Evolutionary conservation across 2,113 vertebrate species (phyloP).

Genomic region (Oncorhynchus nerka): DNA sequence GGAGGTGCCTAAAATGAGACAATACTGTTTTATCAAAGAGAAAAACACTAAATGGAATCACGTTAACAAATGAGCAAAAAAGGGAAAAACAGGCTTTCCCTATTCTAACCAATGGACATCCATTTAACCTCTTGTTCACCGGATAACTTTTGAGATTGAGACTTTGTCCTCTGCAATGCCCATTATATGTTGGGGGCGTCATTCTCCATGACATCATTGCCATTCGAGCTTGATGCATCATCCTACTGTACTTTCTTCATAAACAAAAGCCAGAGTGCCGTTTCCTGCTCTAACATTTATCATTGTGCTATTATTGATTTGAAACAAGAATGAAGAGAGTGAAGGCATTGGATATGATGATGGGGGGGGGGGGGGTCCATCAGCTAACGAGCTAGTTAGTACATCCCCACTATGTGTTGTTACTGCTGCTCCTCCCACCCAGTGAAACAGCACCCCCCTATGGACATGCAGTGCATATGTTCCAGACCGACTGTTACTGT

Average conservation of each 20-base stretch:
- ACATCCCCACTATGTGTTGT: slow-evolving; percentile 41
- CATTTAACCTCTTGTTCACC: slow-evolving; percentile 72
- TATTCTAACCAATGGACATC: slow-evolving; percentile 49
- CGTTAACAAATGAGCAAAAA: slow-evolving; percentile 79
- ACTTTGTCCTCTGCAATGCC: slow-evolving; percentile 47
- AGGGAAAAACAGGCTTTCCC: slow-evolving; percentile 71
- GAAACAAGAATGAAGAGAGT: slow-evolving; percentile 40
- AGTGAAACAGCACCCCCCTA: slow-evolving; percentile 52
- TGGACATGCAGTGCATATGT: slow-evolving; percentile 60
- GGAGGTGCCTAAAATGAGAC: slow-evolving; percentile 71
- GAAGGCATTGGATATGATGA: slow-evolving; percentile 32
- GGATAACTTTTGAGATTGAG: slow-evolving; percentile 51
- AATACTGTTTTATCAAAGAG: slow-evolving; percentile 91
- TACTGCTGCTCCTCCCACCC: slow-evolving; percentile 15
- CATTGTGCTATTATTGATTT: slow-evolving; percentile 59
- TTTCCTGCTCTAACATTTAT: slow-evolving; percentile 56
- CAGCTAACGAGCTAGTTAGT: slow-evolving; percentile 30
- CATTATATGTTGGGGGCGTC: slow-evolving; percentile 41
- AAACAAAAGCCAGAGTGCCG: slow-evolving; percentile 30
- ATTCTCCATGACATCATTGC: slow-evolving; percentile 38
- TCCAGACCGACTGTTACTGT: slow-evolving; percentile 9
- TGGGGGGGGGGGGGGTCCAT: slow-evolving; percentile 22
- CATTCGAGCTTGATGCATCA: slow-evolving; percentile 25
- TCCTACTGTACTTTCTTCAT: slow-evolving; percentile 27
- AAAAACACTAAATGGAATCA: slow-evolving; percentile 72